These are phyloP conservation scores for Lasioglossum villosulum DNA, from an alignment of 2,888 invertebrate species.

Conservation along the genomic window DNA sequence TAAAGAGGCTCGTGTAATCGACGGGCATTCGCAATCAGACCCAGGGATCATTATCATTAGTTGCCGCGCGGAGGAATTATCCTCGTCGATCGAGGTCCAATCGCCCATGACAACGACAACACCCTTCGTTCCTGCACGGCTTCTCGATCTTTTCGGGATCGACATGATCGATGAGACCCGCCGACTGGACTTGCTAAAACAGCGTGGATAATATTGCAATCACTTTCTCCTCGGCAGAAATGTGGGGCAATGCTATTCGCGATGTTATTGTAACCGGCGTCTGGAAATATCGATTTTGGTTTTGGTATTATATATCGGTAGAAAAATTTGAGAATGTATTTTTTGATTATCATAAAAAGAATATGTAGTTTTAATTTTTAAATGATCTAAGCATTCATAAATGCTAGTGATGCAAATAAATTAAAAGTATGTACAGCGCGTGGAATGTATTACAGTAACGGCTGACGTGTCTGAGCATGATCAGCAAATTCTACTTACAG, in stretches of 20 bases:
- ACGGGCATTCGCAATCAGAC: conserved; percentile 13
- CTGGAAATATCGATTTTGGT: neutral
- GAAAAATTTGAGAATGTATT: neutral
- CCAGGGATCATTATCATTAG: neutral
- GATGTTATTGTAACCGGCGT: neutral
- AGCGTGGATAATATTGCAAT: conserved; percentile 7
- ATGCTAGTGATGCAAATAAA: no score
- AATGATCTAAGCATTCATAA: no score
- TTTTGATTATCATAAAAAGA: no score
- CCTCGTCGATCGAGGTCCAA: neutral
- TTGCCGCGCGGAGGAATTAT: neutral
- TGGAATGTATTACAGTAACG: no score
- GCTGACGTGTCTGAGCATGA: neutral
- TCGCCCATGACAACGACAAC: neutral
- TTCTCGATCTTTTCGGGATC: neutral
- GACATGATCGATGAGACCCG: neutral
- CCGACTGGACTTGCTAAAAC: neutral
- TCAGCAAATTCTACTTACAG: neutral
- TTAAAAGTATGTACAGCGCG: no score
- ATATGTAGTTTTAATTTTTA: neutral
- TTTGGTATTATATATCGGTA: neutral
- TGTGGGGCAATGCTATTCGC: neutral
- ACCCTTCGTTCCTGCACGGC: neutral
- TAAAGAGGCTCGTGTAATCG: conserved; percentile 16
- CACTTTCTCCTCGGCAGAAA: conserved; percentile 16